These are phyloP conservation scores for Smutsia gigantea DNA, from an alignment of 2,797 vertebrate species.

Conservation along the genomic window DNA sequence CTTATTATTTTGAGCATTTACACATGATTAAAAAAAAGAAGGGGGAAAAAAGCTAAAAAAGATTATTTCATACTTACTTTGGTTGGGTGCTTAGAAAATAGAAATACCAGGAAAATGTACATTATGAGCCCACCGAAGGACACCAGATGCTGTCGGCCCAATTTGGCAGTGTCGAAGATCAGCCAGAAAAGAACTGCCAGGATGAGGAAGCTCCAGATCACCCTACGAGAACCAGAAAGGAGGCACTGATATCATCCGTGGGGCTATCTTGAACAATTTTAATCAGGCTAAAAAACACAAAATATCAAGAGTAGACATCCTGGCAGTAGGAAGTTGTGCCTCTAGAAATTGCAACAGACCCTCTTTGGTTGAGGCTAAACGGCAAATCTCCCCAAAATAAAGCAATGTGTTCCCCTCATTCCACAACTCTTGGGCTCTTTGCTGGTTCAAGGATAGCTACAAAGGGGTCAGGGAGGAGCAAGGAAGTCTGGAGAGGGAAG, in stretches of 20 bases:
- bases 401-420: not conserved
- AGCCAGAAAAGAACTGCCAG: constrained; percentile 88
- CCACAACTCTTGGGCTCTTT: not conserved
- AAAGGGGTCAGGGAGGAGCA: not conserved
- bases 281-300: not conserved
- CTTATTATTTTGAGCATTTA: constrained; percentile 19
- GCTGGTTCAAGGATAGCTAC: not conserved
- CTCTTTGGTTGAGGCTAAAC: not conserved
- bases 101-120: constrained; percentile 87
- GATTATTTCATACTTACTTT: constrained; percentile 85
- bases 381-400: not conserved
- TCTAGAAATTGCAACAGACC: not conserved
- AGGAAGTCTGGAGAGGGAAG: not conserved
- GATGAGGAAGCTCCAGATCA: constrained; percentile 80
- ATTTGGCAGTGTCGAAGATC: constrained; percentile 88
- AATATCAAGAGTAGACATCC: not conserved
- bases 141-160: constrained; percentile 88
- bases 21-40: not conserved
- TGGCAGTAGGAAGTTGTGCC: not conserved
- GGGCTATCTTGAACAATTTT: not conserved
- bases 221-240: constrained; percentile 82
- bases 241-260: not conserved
- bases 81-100: constrained; percentile 93
- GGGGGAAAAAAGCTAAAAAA: fast-evolving
- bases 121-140: constrained; percentile 91